Percentiles rank a stretch among this genome's conserved stretches.
Conservation (phyloP, 2,113 vertebrate genomes). For the Callorhinus ursinus region DNA sequence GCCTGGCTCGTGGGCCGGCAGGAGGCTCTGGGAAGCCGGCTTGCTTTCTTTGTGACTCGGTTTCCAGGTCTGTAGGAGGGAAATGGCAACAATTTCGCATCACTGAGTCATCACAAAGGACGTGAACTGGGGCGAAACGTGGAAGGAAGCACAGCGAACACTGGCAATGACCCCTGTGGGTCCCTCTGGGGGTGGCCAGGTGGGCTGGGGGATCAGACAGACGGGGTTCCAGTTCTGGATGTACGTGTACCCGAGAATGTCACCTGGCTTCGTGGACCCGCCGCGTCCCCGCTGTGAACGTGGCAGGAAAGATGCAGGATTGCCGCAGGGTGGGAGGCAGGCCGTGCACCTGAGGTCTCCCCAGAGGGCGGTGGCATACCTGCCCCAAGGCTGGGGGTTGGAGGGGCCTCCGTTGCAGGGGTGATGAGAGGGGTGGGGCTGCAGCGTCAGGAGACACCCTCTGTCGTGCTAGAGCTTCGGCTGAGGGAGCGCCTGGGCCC, state of each 20-base stretch:
- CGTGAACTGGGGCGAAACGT: rapidly evolving
- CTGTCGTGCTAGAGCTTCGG: rapidly evolving
- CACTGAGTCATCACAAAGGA: rapidly evolving
- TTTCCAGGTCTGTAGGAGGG: neutral
- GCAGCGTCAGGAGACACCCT: neutral
- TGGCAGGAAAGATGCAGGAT: rapidly evolving
- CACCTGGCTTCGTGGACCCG: rapidly evolving
- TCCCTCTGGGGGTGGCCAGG: neutral
- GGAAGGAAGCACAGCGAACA: rapidly evolving
- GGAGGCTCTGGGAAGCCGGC: rapidly evolving
- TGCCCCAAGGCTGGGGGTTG: neutral
- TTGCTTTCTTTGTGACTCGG: neutral
- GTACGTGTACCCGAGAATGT: rapidly evolving
- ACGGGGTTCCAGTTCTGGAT: neutral
- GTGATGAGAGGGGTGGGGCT: rapidly evolving
- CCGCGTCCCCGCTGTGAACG: rapidly evolving
- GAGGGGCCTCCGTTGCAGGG: neutral
- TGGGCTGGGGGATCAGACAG: neutral
- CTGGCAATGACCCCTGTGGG: rapidly evolving
- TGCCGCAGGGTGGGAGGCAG: rapidly evolving
- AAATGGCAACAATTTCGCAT: rapidly evolving
- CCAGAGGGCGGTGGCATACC: rapidly evolving
- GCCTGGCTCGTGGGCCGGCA: neutral
- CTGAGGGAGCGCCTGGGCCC: rapidly evolving
- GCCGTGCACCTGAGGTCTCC: rapidly evolving